Percentiles rank a stretch among this genome's conserved stretches.
phyloP scores from a whole-genome alignment of 2,113 vertebrate species.

The Alethe diademata region DNA sequence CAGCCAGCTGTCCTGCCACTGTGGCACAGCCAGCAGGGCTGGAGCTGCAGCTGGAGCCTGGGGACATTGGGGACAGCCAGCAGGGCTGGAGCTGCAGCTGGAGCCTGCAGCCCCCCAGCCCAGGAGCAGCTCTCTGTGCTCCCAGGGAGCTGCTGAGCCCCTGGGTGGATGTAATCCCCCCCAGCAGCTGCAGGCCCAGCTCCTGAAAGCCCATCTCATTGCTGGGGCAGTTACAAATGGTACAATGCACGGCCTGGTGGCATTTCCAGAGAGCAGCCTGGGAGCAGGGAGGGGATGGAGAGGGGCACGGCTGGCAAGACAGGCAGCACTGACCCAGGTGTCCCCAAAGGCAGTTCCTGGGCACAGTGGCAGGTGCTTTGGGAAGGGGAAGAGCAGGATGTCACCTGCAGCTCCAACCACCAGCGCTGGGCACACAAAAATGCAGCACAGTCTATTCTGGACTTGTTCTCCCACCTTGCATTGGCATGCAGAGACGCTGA shows the following conservation, averaged over 20 bases:
- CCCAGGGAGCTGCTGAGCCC: not conserved
- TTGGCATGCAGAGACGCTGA: not conserved
- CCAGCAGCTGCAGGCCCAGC: not conserved
- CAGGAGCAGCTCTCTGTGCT: not conserved
- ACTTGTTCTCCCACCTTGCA: not conserved
- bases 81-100: not conserved
- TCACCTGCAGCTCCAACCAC: not conserved
- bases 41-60: not conserved
- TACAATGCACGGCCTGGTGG: not conserved
- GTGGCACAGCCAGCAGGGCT: too few species aligned
- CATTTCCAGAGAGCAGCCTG: not conserved
- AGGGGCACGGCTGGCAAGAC: not conserved
- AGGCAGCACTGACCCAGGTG: accelerated
- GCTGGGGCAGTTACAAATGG: not conserved
- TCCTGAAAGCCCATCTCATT: not conserved
- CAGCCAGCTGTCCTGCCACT: too few species aligned
- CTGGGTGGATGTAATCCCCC: not conserved
- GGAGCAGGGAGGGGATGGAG: not conserved
- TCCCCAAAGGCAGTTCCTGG: not conserved
- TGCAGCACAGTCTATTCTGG: not conserved
- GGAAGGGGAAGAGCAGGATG: not conserved
- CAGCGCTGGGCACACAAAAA: not conserved
- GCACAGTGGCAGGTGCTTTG: accelerated
- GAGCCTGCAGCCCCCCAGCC: not conserved
- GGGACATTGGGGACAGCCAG: too few species aligned